These are phyloP conservation scores for Helicoverpa armigera DNA, from an alignment of 1,140 invertebrate genomes.

Conservation along the genomic window DNA sequence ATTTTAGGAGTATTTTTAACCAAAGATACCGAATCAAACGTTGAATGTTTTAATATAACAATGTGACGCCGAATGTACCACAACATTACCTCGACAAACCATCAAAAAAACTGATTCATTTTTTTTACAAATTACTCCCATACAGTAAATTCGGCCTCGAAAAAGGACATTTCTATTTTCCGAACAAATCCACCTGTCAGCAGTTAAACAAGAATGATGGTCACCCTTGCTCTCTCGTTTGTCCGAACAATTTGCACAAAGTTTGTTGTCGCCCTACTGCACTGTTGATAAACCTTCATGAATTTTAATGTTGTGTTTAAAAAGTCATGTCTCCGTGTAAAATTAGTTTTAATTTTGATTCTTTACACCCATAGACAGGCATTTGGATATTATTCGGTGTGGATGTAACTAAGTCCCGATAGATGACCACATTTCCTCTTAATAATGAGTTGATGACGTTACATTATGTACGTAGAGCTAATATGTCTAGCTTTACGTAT, in stretches of 20 bases:
- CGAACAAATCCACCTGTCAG: constrained; percentile 41
- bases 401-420: too few relatives aligned
- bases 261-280: constrained; percentile 20
- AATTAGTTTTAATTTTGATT: neutral
- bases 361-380: too few relatives aligned
- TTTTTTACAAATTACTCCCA: neutral
- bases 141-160: neutral
- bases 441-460: too few relatives aligned
- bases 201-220: constrained; percentile 43
- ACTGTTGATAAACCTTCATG: neutral
- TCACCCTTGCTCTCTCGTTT: constrained; percentile 21
- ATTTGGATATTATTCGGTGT: too few relatives aligned
- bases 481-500: too few relatives aligned
- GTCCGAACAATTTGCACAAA: constrained; percentile 32
- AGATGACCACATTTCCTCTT: too few relatives aligned
- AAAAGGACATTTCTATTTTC: constrained; percentile 27
- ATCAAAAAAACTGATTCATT: neutral
- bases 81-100: too few relatives aligned
- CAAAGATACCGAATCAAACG: too few relatives aligned
- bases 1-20: too few relatives aligned
- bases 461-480: too few relatives aligned
- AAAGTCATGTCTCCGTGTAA: neutral
- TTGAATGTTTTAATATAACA: too few relatives aligned
- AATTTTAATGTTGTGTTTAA: constrained; percentile 9
- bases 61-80: too few relatives aligned